These are phyloP conservation scores for Mimumesa dahlbomi DNA, from an alignment of 2,888 invertebrate species.

Conservation along the genomic window DNA sequence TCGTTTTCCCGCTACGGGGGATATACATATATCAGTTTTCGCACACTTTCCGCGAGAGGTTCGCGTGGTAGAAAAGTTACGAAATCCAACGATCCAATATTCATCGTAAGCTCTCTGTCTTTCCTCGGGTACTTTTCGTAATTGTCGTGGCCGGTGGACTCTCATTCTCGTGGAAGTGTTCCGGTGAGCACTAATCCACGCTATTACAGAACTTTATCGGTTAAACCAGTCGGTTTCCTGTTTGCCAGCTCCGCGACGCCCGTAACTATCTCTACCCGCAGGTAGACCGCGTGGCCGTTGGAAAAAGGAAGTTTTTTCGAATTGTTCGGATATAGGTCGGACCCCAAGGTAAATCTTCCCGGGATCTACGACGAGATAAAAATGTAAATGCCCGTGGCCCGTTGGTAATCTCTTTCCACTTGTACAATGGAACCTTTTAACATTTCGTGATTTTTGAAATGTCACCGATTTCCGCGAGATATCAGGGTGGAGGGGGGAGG, in stretches of 20 bases:
- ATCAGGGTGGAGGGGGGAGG: too few species aligned
- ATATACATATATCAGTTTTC: slow-evolving; percentile 21
- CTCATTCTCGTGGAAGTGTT: slow-evolving; percentile 29
- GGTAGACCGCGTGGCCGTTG: too few species aligned
- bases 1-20: background rate
- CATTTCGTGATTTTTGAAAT: background rate
- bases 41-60: too few species aligned
- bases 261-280: slow-evolving; percentile 13
- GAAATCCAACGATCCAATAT: slow-evolving; percentile 46
- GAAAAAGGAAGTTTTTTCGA: slow-evolving; percentile 1
- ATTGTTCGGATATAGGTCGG: slow-evolving; percentile 44
- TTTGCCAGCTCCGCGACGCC: slow-evolving; percentile 44
- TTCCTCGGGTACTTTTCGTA: slow-evolving; percentile 40
- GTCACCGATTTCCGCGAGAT: background rate
- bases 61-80: slow-evolving; percentile 30
- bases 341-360: slow-evolving; percentile 45
- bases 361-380: slow-evolving; percentile 46
- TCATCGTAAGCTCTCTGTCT: slow-evolving; percentile 33
- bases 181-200: slow-evolving; percentile 49
- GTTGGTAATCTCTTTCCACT: slow-evolving; percentile 22
- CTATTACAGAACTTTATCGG: slow-evolving; percentile 58
- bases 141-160: slow-evolving; percentile 43
- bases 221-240: slow-evolving; percentile 48
- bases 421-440: background rate
- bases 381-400: slow-evolving; percentile 33